Conservation (phyloP, 2,797 vertebrate genomes). For the Galago senegalensis region DNA sequence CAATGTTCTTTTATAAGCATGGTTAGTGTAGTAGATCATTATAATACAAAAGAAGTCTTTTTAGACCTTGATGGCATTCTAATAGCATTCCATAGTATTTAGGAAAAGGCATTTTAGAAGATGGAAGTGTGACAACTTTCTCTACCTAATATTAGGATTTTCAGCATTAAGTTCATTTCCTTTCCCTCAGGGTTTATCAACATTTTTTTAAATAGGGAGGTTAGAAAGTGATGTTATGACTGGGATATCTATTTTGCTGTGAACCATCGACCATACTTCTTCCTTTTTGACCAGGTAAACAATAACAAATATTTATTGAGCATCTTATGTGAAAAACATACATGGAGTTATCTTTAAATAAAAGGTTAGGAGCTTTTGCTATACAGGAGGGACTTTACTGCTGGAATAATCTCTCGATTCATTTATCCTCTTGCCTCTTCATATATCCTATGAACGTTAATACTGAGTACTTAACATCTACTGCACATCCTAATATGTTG, state of each 20-base stretch:
- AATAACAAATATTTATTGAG: conserved; percentile 27
- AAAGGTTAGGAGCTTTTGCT: conserved; percentile 32
- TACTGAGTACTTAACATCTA: conserved; percentile 35
- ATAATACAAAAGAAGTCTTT: conserved; percentile 15
- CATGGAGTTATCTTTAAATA: conserved; percentile 43
- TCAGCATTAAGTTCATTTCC: conserved; percentile 23
- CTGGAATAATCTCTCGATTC: background rate
- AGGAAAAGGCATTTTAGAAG: conserved; percentile 54
- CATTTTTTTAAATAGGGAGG: background rate
- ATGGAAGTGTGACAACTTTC: background rate
- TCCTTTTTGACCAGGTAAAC: conserved; percentile 23
- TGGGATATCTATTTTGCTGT: conserved; percentile 30
- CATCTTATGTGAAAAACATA: conserved; percentile 14
- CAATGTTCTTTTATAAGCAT: conserved; percentile 20
- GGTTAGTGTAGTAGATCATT: background rate
- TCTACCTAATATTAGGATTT: conserved; percentile 45
- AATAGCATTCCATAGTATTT: conserved; percentile 48
- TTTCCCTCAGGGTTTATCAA: conserved; percentile 3
- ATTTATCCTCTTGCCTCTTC: background rate
- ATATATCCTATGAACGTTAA: conserved; percentile 28
- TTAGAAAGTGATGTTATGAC: background rate
- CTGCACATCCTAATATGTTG: background rate
- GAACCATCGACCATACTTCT: background rate
- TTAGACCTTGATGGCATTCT: conserved; percentile 48
- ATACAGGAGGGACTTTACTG: background rate